These are phyloP conservation scores for Callipepla californica DNA, from an alignment of 2,113 vertebrate species.

Conservation along the genomic window DNA sequence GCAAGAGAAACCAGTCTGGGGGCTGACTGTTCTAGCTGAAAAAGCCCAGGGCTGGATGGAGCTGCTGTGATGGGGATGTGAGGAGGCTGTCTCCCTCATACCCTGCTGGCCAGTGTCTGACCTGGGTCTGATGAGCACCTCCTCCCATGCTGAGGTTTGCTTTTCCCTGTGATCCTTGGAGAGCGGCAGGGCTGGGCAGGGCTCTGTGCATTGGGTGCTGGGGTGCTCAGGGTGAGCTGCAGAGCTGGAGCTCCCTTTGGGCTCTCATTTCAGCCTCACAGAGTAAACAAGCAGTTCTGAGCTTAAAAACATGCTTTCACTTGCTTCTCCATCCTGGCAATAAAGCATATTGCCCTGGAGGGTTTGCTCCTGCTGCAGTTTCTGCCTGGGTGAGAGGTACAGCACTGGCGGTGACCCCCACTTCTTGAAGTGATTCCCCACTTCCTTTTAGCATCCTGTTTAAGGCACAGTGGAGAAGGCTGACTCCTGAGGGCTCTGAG, in stretches of 20 bases:
- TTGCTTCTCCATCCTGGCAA: neutral
- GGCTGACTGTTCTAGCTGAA: neutral
- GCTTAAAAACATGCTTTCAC: neutral
- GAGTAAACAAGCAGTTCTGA: neutral
- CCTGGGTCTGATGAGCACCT: accelerated
- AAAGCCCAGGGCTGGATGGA: neutral
- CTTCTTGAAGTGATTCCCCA: neutral
- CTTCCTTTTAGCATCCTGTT: neutral
- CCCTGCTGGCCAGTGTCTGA: neutral
- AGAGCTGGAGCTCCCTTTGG: neutral
- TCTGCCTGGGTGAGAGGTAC: neutral
- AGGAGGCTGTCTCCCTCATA: neutral
- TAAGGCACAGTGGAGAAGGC: neutral
- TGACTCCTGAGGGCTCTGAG: neutral
- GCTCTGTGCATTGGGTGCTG: neutral
- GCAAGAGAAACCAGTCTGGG: neutral
- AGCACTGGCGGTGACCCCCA: neutral
- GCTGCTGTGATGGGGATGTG: neutral
- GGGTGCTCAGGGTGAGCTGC: neutral
- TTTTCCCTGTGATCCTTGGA: neutral
- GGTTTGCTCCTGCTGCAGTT: neutral
- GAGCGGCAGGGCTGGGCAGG: neutral
- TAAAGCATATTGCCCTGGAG: neutral
- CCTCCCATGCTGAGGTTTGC: accelerated
- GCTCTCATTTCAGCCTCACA: neutral